phyloP scores from a whole-genome alignment of 2,888 invertebrate species.

The Tribolium freemani region DNA sequence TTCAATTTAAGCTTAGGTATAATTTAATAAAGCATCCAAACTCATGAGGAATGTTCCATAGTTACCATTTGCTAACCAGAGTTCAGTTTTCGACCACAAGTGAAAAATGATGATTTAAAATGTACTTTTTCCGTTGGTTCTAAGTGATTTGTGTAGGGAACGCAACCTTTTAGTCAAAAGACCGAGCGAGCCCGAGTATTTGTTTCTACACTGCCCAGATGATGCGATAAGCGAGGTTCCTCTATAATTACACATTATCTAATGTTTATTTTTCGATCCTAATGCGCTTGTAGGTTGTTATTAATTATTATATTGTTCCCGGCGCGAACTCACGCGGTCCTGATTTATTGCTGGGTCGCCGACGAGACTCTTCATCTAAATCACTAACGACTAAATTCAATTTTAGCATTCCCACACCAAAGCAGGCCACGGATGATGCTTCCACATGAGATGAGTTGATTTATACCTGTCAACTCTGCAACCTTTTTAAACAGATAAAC shows the following conservation, averaged over 20 bases:
- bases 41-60: too few species aligned
- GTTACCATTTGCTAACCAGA: too few species aligned
- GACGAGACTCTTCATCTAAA: slow-evolving; percentile 61
- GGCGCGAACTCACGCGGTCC: slow-evolving; percentile 64
- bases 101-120: not conserved
- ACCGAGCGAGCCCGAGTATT: slow-evolving; percentile 43
- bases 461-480: slow-evolving; percentile 59
- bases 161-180: slow-evolving; percentile 1
- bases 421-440: slow-evolving; percentile 51
- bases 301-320: slow-evolving; percentile 67
- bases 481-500: slow-evolving; percentile 54
- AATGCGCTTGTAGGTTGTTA: slow-evolving; percentile 63
- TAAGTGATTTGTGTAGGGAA: not conserved
- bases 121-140: not conserved
- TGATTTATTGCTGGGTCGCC: slow-evolving; percentile 61
- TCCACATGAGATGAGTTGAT: slow-evolving; percentile 60
- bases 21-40: too few species aligned
- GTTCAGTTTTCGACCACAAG: not conserved
- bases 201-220: slow-evolving; percentile 52
- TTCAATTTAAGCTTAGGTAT: not conserved
- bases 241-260: slow-evolving; percentile 66
- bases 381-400: slow-evolving; percentile 66
- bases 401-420: slow-evolving; percentile 63
- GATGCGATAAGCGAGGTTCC: slow-evolving; percentile 55
- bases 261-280: slow-evolving; percentile 67